Conservation (phyloP, 1,140 invertebrate genomes). For the Cydia pomonella region DNA sequence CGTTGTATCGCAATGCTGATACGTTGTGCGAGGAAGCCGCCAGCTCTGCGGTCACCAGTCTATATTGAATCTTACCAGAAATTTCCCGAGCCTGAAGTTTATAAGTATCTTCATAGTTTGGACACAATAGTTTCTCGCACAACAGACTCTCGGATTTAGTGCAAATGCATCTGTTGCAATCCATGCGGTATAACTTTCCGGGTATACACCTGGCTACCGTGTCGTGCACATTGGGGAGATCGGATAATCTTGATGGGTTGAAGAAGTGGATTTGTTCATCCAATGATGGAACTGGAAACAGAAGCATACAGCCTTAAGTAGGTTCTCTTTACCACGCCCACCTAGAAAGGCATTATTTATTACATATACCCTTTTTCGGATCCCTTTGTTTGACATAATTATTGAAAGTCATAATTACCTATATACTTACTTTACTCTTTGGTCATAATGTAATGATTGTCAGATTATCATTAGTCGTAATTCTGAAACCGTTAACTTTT, state of each 20-base stretch:
- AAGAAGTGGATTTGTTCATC: neutral
- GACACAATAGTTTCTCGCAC: constrained; percentile 51
- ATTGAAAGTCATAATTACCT: too few species aligned
- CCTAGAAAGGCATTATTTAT: too few species aligned
- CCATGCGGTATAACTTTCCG: constrained; percentile 35
- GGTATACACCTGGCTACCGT: neutral
- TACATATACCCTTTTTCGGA: too few species aligned
- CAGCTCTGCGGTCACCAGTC: too few species aligned
- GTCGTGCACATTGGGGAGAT: neutral
- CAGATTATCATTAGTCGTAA: too few species aligned
- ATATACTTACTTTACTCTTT: too few species aligned
- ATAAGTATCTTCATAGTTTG: constrained; percentile 2
- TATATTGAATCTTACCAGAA: neutral
- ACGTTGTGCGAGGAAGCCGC: too few species aligned
- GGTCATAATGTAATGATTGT: too few species aligned
- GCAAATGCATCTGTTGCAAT: constrained; percentile 72
- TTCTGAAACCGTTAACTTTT: too few species aligned
- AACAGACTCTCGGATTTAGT: constrained; percentile 47
- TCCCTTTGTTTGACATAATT: too few species aligned
- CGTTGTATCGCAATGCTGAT: too few species aligned
- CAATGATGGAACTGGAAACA: neutral
- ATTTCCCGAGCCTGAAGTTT: neutral
- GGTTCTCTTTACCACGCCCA: too few species aligned
- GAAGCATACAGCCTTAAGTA: neutral
- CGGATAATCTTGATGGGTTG: neutral